These are phyloP conservation scores for Xestia ashworthii DNA, from an alignment of 2,888 invertebrate species.

Conservation along the genomic window DNA sequence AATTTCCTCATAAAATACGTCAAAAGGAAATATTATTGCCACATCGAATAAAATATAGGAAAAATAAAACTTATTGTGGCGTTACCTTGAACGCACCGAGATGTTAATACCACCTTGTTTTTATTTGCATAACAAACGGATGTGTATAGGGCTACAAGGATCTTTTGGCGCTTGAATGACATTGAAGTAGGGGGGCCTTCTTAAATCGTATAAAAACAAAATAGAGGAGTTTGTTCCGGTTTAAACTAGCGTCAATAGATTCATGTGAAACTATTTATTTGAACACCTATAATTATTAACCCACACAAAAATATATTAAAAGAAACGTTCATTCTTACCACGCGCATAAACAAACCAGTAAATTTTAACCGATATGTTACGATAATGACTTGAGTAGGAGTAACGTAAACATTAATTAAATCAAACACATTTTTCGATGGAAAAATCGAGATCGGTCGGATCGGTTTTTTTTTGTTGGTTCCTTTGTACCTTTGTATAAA, in stretches of 20 bases:
- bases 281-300: neutral
- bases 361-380: neutral
- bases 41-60: neutral
- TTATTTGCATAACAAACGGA: neutral
- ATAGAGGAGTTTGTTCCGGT: too few species aligned
- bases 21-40: neutral
- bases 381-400: neutral
- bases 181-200: neutral
- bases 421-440: conserved; percentile 3
- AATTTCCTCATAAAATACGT: neutral
- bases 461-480: too few species aligned
- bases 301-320: neutral
- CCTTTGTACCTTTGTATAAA: neutral
- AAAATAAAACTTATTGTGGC: neutral
- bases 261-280: neutral
- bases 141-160: neutral
- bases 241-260: neutral
- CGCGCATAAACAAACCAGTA: neutral
- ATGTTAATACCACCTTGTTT: neutral
- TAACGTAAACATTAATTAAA: neutral
- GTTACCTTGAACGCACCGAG: neutral
- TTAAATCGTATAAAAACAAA: neutral
- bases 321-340: neutral
- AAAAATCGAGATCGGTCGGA: too few species aligned
- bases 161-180: neutral